Evolutionary conservation across 2,113 vertebrate genomes (phyloP).

Genomic region (Oxygymnocypris stewartii): DNA sequence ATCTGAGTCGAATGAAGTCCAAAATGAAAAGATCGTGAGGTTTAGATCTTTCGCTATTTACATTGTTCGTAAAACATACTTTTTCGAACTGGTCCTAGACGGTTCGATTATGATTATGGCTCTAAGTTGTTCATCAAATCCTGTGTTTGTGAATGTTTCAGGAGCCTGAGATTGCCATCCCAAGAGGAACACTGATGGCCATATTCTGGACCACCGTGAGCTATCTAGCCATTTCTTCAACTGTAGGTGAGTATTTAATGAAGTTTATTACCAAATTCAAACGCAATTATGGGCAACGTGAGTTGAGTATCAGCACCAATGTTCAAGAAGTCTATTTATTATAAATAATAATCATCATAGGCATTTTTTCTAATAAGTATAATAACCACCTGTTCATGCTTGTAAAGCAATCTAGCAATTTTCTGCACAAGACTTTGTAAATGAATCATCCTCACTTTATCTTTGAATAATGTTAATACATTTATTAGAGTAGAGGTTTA

Average conservation of each 20-base stretch:
- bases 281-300: neutral
- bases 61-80: too few relatives aligned
- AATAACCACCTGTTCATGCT: neutral
- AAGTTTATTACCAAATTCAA: neutral
- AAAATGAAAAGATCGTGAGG: too few relatives aligned
- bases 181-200: conserved; percentile 72
- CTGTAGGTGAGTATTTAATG: conserved; percentile 62
- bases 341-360: too few relatives aligned
- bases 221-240: conserved; percentile 68
- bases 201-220: conserved; percentile 74
- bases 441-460: too few relatives aligned
- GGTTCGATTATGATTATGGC: too few relatives aligned
- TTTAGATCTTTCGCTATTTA: too few relatives aligned
- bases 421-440: too few relatives aligned
- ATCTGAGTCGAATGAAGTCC: too few relatives aligned
- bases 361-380: neutral
- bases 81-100: too few relatives aligned
- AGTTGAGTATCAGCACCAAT: neutral
- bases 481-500: neutral
- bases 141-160: conserved; percentile 40
- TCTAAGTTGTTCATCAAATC: neutral
- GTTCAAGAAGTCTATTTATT: neutral
- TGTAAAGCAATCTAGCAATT: too few relatives aligned
- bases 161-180: conserved; percentile 73
- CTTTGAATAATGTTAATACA: too few relatives aligned